Conservation (phyloP, 2,113 vertebrate species). For the Recurvirostra avosetta region DNA sequence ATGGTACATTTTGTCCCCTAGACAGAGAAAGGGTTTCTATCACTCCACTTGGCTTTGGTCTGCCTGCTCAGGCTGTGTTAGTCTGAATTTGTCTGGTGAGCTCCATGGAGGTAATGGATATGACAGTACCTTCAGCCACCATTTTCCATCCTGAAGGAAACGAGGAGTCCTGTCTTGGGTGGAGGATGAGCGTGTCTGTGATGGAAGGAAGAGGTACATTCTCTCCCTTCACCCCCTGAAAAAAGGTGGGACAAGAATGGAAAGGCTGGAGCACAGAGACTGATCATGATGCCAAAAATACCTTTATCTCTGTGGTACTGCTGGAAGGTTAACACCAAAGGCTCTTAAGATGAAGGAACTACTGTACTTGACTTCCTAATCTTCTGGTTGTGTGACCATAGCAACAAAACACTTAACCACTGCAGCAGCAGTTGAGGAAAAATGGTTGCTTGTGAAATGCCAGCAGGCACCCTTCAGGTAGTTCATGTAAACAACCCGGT, state of each 20-base stretch:
- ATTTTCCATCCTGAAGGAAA: not conserved
- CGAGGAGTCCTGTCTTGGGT: not conserved
- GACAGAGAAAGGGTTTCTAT: not conserved
- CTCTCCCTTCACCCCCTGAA: not conserved
- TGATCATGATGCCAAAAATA: slow-evolving; percentile 11
- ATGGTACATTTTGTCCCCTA: not conserved
- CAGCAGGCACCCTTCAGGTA: not conserved
- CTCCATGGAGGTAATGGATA: not conserved
- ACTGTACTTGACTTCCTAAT: slow-evolving; percentile 27
- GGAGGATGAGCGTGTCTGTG: not conserved
- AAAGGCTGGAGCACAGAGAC: not conserved
- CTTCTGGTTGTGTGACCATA: slow-evolving; percentile 51
- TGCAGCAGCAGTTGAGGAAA: slow-evolving; percentile 24
- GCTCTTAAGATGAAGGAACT: slow-evolving; percentile 14
- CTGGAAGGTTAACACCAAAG: not conserved
- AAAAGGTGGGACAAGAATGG: not conserved
- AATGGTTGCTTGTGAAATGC: slow-evolving; percentile 21
- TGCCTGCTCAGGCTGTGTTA: not conserved
- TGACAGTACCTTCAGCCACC: not conserved
- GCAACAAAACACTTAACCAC: slow-evolving; percentile 62
- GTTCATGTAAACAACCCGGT: not conserved
- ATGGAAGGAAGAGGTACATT: not conserved
- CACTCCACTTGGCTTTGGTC: not conserved
- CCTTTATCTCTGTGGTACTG: not conserved
- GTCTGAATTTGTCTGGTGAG: not conserved